Percentiles rank a stretch among this genome's conserved stretches.
These are phyloP conservation scores for Neopipo cinnamomea DNA, from an alignment of 2,113 vertebrate species.

Conservation along the genomic window DNA sequence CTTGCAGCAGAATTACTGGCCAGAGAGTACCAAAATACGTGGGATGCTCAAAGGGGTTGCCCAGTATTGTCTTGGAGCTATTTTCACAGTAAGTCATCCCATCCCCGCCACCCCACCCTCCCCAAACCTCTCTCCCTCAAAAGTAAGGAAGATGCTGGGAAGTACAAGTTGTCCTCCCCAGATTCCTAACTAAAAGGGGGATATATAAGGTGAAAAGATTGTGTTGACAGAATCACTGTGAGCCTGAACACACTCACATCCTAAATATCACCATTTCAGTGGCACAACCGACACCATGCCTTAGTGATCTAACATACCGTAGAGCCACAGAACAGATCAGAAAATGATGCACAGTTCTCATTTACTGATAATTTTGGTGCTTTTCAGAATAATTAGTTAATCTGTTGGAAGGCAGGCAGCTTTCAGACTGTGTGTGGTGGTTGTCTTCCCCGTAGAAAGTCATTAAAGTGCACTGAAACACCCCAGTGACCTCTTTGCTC, in stretches of 20 bases:
- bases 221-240: not conserved
- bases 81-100: not conserved
- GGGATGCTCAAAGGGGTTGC: not conserved
- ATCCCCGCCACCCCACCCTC: not conserved
- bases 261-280: not conserved
- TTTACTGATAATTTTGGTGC: not conserved
- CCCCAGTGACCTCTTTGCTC: constrained; percentile 18
- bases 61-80: not conserved
- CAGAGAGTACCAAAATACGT: not conserved
- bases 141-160: not conserved
- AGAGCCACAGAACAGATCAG: not conserved
- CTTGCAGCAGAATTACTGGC: not conserved
- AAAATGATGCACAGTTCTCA: not conserved
- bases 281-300: not conserved
- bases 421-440: not conserved
- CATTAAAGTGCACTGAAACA: not conserved
- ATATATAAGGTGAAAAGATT: not conserved
- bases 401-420: not conserved
- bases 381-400: not conserved
- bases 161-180: not conserved
- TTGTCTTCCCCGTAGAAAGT: not conserved
- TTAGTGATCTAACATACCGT: not conserved
- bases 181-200: not conserved
- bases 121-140: not conserved
- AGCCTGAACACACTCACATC: not conserved